Base-by-base conservation (phyloP, 1,140 invertebrate genomes). In the Caenorhabditis brenneri region DNA sequence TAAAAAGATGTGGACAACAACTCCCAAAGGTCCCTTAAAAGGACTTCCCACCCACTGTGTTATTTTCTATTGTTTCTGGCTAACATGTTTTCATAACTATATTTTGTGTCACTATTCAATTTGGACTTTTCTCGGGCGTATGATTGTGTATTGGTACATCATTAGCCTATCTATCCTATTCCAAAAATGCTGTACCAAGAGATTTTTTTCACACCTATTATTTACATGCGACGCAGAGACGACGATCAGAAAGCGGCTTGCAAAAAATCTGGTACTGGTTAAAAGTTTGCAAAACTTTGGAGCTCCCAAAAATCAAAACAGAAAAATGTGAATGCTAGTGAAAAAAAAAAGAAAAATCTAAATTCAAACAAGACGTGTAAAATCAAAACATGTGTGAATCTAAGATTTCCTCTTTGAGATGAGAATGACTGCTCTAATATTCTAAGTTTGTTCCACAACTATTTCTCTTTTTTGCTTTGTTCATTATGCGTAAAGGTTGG, bases 351-450 rank as follows among this genome's bases (percentile, higher is more conserved):
- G 10, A 22, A 9, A n/a, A n/a, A n/a, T n/a, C n/a, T 74, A 74
- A 74, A 74, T 74, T 74, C 36, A 74, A 74, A 74, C 65, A 74
- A 42, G n/a, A 74, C 65, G 36, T n/a, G n/a, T n/a, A 65, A 65
- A 65, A 33, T 9, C 33, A 42, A 74, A 74, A 74, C 65, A 74
- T 74, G n/a, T 74, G 65, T 74, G 33, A n/a, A 42, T 42, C 2
- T 74, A n/a, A 6, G 49, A n/a, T 51, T 12, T 55, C 19, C 49
- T 51, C 49, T n/a, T n/a, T 51, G 49, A 51, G 53, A 19, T n/a
- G 65, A 15, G 9, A 42, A 42, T 27, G 65, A 24, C 15, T 42
- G 33, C 65, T 42, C 24, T 74, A 24, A 46, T 74, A 24, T 42
- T 6, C 60, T n/a, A n/a, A 65, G 60, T 65, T n/a, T 10, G 7